phyloP scores from a whole-genome alignment of 2,888 invertebrate genomes.

The Lochmaea capreae region DNA sequence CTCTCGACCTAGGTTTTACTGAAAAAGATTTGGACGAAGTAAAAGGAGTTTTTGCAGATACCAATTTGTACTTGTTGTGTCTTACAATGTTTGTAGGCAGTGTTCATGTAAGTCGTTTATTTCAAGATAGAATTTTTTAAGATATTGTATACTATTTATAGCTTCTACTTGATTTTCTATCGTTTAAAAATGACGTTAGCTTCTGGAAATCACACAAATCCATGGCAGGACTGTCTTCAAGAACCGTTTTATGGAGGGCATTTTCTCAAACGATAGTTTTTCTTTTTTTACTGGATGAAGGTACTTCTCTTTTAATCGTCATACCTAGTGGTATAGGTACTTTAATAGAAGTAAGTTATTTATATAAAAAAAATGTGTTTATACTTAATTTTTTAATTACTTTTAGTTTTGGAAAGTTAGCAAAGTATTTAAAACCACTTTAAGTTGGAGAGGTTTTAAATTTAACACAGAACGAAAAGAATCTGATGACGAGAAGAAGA shows the following conservation, averaged over 20 bases:
- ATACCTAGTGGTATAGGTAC: constrained; percentile 88
- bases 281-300: constrained; percentile 91
- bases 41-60: constrained; percentile 95
- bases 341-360: constrained; percentile 82
- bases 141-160: constrained; percentile 62
- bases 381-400: constrained; percentile 14
- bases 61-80: constrained; percentile 90
- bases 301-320: constrained; percentile 89
- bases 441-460: constrained; percentile 61
- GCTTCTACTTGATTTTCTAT: constrained; percentile 95
- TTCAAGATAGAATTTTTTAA: background rate
- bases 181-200: constrained; percentile 96
- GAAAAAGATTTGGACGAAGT: constrained; percentile 96
- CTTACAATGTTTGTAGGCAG: constrained; percentile 92
- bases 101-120: constrained; percentile 82
- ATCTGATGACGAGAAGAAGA: constrained; percentile 79
- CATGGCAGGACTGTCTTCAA: constrained; percentile 89
- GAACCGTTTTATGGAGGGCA: constrained; percentile 93
- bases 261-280: constrained; percentile 93
- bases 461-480: constrained; percentile 61
- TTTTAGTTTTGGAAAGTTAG: constrained; percentile 93
- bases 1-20: constrained; percentile 85
- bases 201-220: constrained; percentile 92
- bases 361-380: background rate
- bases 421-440: constrained; percentile 82